phyloP scores from a whole-genome alignment of 92 coral and sea anemone genomes.

The Umimayanthus kanabou region DNA sequence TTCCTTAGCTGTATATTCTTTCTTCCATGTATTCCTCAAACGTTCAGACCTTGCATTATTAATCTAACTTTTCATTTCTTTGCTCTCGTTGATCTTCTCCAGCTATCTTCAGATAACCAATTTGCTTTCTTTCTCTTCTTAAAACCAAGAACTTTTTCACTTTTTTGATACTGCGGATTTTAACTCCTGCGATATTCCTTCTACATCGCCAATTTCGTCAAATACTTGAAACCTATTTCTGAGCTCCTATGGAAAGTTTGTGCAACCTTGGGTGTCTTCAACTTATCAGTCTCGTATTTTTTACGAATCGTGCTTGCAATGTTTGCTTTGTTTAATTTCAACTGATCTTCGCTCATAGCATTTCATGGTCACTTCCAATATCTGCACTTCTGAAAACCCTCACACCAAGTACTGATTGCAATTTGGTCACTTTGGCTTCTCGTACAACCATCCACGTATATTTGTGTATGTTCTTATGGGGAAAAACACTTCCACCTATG shows the following conservation, averaged over 20 bases:
- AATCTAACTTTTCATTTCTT: too few species aligned
- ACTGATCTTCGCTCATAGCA: slow-evolving; percentile 1
- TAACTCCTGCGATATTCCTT: slow-evolving; percentile 32
- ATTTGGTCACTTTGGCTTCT: not conserved
- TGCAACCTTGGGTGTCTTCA: slow-evolving; percentile 28
- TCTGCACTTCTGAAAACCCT: not conserved
- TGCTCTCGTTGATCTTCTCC: too few species aligned
- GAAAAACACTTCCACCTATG: not conserved
- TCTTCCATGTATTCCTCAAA: too few species aligned
- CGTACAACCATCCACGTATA: not conserved
- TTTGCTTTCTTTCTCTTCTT: too few species aligned
- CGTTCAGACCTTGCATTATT: too few species aligned
- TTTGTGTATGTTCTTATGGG: not conserved
- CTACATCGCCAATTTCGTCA: slow-evolving; percentile 16
- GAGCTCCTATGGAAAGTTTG: slow-evolving; percentile 28
- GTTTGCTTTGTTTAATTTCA: too few species aligned
- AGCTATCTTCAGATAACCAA: too few species aligned
- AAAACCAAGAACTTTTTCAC: too few species aligned
- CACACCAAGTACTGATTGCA: slow-evolving; percentile 1
- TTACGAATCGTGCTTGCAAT: too few species aligned
- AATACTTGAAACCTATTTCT: slow-evolving; percentile 32
- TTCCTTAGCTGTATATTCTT: too few species aligned
- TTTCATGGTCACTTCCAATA: not conserved
- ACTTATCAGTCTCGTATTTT: not conserved
- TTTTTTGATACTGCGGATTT: not conserved